Base-by-base conservation (phyloP, 2,888 invertebrate species). In the Siphonodentalium dalli region DNA sequence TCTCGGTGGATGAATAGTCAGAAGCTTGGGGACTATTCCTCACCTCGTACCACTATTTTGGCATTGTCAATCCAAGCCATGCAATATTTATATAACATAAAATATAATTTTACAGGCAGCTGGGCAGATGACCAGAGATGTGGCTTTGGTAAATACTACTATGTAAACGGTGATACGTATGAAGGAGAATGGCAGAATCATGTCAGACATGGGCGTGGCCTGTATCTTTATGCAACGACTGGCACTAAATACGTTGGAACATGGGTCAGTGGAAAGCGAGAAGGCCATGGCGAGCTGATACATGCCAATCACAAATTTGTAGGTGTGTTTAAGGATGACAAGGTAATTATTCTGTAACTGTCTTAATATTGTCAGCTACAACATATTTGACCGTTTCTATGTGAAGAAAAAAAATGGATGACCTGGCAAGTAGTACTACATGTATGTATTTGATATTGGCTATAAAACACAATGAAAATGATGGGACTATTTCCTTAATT, bases 111-210 rank as follows among this genome's bases (percentile, higher is more conserved):
- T 63, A 4, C 61, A 81, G 81, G 81, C 37, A 69, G 73, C 40
- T 82, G 82, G 82, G 78, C 76, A 6, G 80, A 82, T 35, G 79
- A 82, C 54, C 78, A 80, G 58, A 63, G 82, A 35, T 74, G 76
- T 62, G 82, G 82, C 0, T 65, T 68, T 50, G 82, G 82, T 33
- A 80, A 75, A 61, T 82, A 82, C 54, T 74, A 57, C 42, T 82
- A 82, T 63, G 64, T 80, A 21, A 82, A 82, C 59, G 78, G 77
- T 15, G 82, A 82, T 63, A 68, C 66, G 8, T 82, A 81, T 54
- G 81, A 81, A 40, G 82, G 82, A 9, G 82, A 82, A 63, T 82
- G 82, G 82, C 72, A 75, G 58, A 75, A 78, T 57, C 79, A 82
- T 63, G 68, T 78, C 15, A 59, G 82, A 34, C 78, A 82, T 55